A percentile compares a stretch with the other conserved stretches of the same genome.
Conservation (phyloP, 2,113 vertebrate species). For the Cebus imitator region DNA sequence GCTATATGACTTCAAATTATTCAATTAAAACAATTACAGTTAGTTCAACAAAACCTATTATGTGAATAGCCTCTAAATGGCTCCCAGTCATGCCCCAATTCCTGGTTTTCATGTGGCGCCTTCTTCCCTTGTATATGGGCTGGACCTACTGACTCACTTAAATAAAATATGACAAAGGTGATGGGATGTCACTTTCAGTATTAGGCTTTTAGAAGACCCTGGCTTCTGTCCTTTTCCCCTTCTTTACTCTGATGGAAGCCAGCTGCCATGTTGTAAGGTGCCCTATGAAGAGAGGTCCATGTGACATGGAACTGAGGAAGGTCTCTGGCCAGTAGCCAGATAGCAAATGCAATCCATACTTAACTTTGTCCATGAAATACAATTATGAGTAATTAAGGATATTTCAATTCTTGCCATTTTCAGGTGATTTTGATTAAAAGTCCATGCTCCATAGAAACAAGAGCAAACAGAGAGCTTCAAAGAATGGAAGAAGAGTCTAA, state of each 20-base stretch:
- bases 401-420: background rate
- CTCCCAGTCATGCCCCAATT: accelerated
- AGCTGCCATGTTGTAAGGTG: background rate
- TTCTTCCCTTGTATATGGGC: background rate
- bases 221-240: background rate
- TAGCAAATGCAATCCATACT: background rate
- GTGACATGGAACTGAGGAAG: background rate
- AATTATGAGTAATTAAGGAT: background rate
- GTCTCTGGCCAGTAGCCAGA: background rate
- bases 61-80: accelerated
- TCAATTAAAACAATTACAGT: background rate
- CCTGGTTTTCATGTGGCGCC: too few relatives aligned
- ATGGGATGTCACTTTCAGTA: background rate
- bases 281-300: background rate
- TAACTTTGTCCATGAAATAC: background rate
- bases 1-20: background rate
- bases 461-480: background rate
- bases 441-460: background rate
- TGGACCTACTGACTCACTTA: background rate
- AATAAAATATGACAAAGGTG: background rate
- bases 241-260: background rate
- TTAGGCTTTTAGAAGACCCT: background rate
- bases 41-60: background rate
- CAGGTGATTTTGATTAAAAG: background rate
- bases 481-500: background rate